Conservation (phyloP, 2,797 vertebrate genomes). For the Poliocrania exsul region DNA sequence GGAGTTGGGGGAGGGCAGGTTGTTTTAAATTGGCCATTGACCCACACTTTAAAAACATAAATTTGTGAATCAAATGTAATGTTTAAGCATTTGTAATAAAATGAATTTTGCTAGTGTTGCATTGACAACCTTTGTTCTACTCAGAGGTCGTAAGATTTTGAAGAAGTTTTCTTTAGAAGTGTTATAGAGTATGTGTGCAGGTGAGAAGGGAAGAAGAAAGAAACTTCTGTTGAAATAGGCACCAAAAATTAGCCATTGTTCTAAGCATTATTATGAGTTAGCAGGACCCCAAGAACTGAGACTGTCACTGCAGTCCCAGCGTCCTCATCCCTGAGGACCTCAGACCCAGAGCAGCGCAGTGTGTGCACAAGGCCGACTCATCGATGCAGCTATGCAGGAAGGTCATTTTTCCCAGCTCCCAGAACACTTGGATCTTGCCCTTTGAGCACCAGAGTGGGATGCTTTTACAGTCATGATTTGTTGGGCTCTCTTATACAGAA, state of each 20-base stretch:
- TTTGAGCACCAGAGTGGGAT: fast-evolving
- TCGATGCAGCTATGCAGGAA: fast-evolving
- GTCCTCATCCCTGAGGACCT: neutral
- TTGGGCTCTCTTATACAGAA: neutral
- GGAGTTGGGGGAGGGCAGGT: neutral
- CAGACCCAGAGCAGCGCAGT: neutral
- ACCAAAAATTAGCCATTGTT: neutral
- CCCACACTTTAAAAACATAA: neutral
- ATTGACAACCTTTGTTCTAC: neutral
- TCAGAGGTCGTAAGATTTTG: neutral
- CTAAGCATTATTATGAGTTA: neutral
- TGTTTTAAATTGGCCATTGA: neutral
- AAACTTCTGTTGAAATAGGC: neutral
- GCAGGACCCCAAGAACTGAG: neutral
- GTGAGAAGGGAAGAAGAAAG: neutral
- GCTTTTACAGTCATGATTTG: neutral
- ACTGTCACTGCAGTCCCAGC: fast-evolving
- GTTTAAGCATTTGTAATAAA: neutral
- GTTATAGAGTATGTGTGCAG: neutral
- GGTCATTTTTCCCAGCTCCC: neutral
- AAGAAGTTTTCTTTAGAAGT: neutral
- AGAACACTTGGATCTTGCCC: neutral
- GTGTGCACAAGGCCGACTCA: neutral
- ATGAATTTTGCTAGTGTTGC: neutral
- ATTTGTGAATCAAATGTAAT: neutral